phyloP scores from a whole-genome alignment of 2,113 vertebrate species.

The Mugil cephalus region DNA sequence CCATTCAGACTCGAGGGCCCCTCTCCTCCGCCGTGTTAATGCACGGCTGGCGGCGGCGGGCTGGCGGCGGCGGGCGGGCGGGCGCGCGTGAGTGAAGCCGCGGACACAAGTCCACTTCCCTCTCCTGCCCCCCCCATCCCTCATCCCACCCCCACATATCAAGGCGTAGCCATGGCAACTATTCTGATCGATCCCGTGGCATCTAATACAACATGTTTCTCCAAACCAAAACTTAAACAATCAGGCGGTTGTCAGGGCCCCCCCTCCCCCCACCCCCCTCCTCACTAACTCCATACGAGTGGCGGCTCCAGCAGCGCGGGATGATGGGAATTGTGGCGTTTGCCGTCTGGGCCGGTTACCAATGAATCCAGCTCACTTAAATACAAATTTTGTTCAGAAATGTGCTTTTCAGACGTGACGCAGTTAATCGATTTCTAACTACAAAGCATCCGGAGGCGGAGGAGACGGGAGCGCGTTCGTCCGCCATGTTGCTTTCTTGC shows the following conservation, averaged over 20 bases:
- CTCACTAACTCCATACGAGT: background rate
- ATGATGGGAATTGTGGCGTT: conserved; percentile 6
- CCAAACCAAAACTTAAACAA: conserved; percentile 77
- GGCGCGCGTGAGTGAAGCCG: background rate
- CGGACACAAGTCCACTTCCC: conserved; percentile 58
- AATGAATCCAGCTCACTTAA: background rate
- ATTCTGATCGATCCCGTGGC: conserved; percentile 92
- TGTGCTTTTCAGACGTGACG: background rate
- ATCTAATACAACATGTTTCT: conserved; percentile 89
- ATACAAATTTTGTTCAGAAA: background rate
- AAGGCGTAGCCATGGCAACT: conserved; percentile 86
- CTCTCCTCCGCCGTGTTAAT: conserved; percentile 22
- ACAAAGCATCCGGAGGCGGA: too few relatives aligned
- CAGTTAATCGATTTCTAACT: background rate
- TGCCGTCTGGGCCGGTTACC: background rate
- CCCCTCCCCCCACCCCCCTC: background rate
- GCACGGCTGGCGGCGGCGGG: conserved; percentile 1
- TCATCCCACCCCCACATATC: conserved; percentile 53
- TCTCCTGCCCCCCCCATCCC: conserved; percentile 37
- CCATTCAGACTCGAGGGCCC: conserved; percentile 46
- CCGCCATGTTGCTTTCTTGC: background rate
- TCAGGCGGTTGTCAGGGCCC: conserved; percentile 14
- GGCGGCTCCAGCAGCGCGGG: conserved; percentile 27
- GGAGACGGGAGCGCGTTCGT: too few relatives aligned
- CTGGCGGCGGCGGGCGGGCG: background rate